Percentiles rank a stretch among this genome's conserved stretches.
Conservation (phyloP, 2,113 vertebrate genomes). For the Prunella himalayana region DNA sequence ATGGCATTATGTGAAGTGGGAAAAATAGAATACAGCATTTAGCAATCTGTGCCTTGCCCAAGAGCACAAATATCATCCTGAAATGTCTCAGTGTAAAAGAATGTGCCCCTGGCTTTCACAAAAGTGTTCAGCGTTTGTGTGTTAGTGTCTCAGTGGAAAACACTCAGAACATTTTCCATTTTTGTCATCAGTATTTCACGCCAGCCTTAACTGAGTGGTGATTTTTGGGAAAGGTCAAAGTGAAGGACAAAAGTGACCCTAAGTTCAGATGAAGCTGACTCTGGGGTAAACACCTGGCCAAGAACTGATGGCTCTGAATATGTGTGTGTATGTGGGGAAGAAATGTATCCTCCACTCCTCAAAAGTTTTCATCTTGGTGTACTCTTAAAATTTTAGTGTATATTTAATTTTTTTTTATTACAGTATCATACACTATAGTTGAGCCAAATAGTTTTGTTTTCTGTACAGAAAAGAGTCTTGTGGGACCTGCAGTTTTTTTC, state of each 20-base stretch:
- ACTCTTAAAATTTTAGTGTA: not conserved
- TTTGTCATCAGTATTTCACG: not conserved
- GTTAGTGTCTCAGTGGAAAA: not conserved
- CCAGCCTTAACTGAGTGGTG: not conserved
- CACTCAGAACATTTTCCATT: not conserved
- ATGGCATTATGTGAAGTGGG: not conserved
- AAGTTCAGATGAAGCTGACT: not conserved
- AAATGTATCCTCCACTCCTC: not conserved
- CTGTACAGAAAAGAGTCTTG: not conserved
- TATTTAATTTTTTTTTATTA: not conserved
- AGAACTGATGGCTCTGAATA: not conserved
- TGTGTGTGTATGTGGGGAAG: fast-evolving
- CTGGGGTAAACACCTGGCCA: not conserved
- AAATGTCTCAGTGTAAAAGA: not conserved
- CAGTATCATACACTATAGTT: not conserved
- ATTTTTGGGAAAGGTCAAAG: not conserved
- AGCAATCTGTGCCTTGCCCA: not conserved
- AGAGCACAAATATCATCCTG: not conserved
- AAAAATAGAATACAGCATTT: not conserved
- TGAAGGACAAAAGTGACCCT: not conserved
- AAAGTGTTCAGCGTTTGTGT: not conserved
- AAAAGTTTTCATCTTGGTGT: not conserved
- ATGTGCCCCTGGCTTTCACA: not conserved
- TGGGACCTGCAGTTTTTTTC: fast-evolving
- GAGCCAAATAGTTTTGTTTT: not conserved